Evolutionary conservation across 2,113 vertebrate genomes (phyloP).

Genomic region (Spheniscus mendiculus): DNA sequence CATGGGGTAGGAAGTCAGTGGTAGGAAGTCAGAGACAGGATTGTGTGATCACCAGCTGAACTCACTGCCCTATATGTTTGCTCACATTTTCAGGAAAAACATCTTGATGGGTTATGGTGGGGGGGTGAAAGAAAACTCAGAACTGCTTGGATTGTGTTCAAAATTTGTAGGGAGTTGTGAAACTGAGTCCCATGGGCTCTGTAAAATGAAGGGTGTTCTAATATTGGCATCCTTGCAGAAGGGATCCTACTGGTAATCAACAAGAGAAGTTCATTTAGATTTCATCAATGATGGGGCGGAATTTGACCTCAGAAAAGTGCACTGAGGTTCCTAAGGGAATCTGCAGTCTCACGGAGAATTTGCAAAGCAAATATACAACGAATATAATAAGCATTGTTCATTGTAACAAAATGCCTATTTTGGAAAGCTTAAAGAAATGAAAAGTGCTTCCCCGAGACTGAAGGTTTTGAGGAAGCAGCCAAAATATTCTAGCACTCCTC

Average conservation of each 20-base stretch:
- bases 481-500: neutral
- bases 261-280: neutral
- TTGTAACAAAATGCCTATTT: neutral
- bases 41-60: neutral
- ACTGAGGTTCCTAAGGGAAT: neutral
- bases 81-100: neutral
- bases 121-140: fast-evolving
- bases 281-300: neutral
- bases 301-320: neutral
- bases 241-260: neutral
- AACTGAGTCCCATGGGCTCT: neutral
- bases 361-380: neutral
- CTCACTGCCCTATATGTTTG: neutral
- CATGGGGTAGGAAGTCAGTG: neutral
- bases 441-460: neutral
- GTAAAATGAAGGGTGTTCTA: neutral
- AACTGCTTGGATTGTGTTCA: neutral
- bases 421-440: neutral
- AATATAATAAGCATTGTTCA: neutral
- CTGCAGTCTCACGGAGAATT: neutral
- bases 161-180: neutral
- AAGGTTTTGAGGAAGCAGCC: neutral
- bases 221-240: neutral
- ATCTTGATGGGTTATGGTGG: neutral
- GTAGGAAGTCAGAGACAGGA: neutral